Base-by-base conservation (phyloP, 2,797 vertebrate species). In the Malurus splendens region DNA sequence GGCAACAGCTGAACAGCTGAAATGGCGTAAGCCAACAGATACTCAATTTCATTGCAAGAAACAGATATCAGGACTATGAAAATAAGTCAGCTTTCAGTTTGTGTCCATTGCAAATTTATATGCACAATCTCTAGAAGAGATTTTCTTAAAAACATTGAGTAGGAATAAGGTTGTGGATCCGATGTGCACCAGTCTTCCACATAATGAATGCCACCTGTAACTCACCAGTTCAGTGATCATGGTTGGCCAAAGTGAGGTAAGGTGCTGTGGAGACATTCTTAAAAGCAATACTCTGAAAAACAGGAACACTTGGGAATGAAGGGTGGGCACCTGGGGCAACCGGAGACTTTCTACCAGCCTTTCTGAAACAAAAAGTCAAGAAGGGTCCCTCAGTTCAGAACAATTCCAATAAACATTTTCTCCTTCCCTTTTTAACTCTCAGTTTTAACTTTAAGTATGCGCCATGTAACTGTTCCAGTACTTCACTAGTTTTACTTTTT, bases 221-320 rank as follows among this genome's bases (percentile, higher is more conserved):
- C 98, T 98, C 93, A 99, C 99, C 98, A 99, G 97, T 92, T 99
- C 99, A 36, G 99, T 99, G 97, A 99, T 99, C 99, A 99, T 99
- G 74, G 99, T 99, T 62, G 99, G 99, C 99, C 99, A 99, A 80
- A 99, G 98, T 0, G 99, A 99, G 91, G 99, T 99, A 94, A 99
- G 98, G 93, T 99, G 99, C 91, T 99, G 99, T 18, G 99, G 99
- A 72, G 99, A 99, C 98, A 99, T 99, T 95, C 99, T 98, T 94
- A 99, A 98, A 92, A 99, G 98, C 95, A 99, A 97, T 66, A 99
- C 99, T 96, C 99, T 98, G 96, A 99, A 99, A 97, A 99, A 99
- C 95, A 99, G 98, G 97, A 99, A 99, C 94, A 99, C 99, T 97
- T 99, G 99, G 90, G 99, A 99, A 52, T 99, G 99, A 90, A 99